Base-by-base conservation (phyloP, 92 coral and sea anemone species). In the Isaurus tuberculatus region DNA sequence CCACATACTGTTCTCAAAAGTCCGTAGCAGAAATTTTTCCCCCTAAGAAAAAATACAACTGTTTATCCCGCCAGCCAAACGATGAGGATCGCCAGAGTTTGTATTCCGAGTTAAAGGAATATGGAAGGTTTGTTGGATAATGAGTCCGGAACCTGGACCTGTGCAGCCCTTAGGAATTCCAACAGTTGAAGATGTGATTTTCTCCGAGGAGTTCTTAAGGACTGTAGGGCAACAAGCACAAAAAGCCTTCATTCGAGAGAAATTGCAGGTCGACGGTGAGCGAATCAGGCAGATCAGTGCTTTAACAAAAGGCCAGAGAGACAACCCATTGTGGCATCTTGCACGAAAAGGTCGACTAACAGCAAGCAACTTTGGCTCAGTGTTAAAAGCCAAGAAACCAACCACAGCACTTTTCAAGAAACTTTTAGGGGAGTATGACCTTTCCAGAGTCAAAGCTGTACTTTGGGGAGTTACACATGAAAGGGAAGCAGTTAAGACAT, bases 11-110 rank as follows among this genome's bases (percentile, higher is more conserved):
- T 27, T 11, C 70, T 6, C 79, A 15, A 13, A 22, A 8, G 64
- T 73, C 69, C 42, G 34, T 83, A 16, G 57, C 79, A 3, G 85
- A 88, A 79, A 83, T 77, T 75, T 75, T 48, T 83, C 85, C 85
- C 60, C 84, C 88, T n/a, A 1, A 23, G 15, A 9, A 60, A 22
- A 60, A 60, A 4, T 60, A 60, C 66, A 57, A 57, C 27, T 23
- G 6, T n/a, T 23, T 57, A 23, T n/a, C 65, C 15, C 8, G 26
- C 25, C 27, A 57, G 65, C 65, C 65, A n/a, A 57, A 16, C 27
- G 8, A 5, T n/a, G 27, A 57, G 29, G 65, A 57, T 57, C 27
- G 26, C 65, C 27, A 57, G 9, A 57, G 10, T 23, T 57, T 51
- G 22, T 51, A 51, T n/a, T 5, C 60, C 13, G 16, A 14, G 22